These are phyloP conservation scores for Lottia scabra DNA, from an alignment of 2,888 invertebrate genomes.

Conservation along the genomic window DNA sequence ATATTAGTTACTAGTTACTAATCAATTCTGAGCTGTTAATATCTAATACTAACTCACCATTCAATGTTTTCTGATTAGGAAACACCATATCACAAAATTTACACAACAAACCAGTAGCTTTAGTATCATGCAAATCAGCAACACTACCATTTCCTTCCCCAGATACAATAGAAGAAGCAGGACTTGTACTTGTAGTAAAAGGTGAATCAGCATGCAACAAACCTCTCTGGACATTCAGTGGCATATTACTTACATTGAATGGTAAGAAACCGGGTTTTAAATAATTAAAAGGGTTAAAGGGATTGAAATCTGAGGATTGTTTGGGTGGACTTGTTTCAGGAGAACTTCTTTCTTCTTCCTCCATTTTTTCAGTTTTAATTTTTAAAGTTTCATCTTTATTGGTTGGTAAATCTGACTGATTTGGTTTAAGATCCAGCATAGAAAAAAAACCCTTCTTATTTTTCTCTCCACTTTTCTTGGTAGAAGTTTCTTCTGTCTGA, in stretches of 20 bases:
- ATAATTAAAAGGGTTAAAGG: background rate
- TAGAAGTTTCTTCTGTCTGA: constrained; percentile 61
- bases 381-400: background rate
- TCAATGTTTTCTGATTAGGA: constrained; percentile 88
- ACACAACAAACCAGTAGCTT: constrained; percentile 74
- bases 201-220: constrained; percentile 4
- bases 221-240: background rate
- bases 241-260: background rate
- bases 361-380: background rate
- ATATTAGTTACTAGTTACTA: background rate
- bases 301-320: background rate
- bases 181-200: background rate
- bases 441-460: constrained; percentile 84
- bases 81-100: constrained; percentile 88
- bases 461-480: constrained; percentile 66
- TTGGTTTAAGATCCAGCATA: constrained; percentile 75
- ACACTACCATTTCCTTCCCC: constrained; percentile 25
- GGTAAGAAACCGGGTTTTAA: background rate
- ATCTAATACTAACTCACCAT: constrained; percentile 73
- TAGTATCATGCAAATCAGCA: constrained; percentile 8
- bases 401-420: constrained; percentile 67
- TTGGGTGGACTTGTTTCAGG: background rate
- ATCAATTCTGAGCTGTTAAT: background rate
- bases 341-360: background rate
- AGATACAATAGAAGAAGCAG: constrained; percentile 14